phyloP scores from a whole-genome alignment of 2,888 invertebrate species.

The Ceramica pisi region DNA sequence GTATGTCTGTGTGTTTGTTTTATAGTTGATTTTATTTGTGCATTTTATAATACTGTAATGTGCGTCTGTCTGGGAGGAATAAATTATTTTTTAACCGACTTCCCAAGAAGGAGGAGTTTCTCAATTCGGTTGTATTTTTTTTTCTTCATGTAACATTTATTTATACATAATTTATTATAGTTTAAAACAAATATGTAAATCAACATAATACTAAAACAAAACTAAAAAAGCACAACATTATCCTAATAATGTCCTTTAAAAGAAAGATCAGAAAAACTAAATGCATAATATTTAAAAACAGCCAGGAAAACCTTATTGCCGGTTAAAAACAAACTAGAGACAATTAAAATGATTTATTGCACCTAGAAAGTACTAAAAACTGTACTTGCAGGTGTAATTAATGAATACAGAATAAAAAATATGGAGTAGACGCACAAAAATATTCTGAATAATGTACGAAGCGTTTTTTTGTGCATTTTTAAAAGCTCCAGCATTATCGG shows the following conservation, averaged over 20 bases:
- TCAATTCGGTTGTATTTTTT: too few species aligned
- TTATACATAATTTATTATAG: too few species aligned
- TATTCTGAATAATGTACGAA: slow-evolving; percentile 66
- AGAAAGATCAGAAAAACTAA: slow-evolving; percentile 1
- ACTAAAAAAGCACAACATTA: background rate
- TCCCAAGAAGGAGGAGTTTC: too few species aligned
- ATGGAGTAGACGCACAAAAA: slow-evolving; percentile 61
- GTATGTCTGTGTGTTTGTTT: too few species aligned
- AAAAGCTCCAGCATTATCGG: slow-evolving; percentile 17
- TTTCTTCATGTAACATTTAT: too few species aligned
- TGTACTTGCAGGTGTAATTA: slow-evolving; percentile 50
- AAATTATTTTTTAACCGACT: too few species aligned
- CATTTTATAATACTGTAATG: too few species aligned
- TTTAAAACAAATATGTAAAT: background rate
- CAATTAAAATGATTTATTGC: slow-evolving; percentile 70
- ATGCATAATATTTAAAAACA: slow-evolving; percentile 28
- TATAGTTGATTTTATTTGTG: too few species aligned
- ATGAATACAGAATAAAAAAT: slow-evolving; percentile 59
- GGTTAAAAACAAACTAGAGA: slow-evolving; percentile 52
- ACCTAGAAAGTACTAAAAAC: slow-evolving; percentile 49
- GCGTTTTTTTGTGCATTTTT: slow-evolving; percentile 51
- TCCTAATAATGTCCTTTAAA: background rate
- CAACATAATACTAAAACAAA: background rate
- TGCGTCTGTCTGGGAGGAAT: too few species aligned
- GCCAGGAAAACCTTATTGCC: slow-evolving; percentile 30